These are phyloP conservation scores for Dreissena polymorpha DNA, from an alignment of 1,140 invertebrate genomes.

Conservation along the genomic window DNA sequence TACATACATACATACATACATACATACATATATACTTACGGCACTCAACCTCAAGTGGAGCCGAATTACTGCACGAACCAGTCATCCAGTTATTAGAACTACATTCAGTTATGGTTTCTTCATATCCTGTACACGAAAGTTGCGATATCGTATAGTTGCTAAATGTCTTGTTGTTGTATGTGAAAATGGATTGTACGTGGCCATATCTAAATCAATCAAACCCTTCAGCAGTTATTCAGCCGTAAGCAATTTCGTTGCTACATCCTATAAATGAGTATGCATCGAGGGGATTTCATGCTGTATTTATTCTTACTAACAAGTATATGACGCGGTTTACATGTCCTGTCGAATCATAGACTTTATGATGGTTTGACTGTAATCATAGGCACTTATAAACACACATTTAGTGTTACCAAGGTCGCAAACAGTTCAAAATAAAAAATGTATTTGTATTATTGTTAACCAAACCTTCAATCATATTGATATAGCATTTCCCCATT, in stretches of 20 bases:
- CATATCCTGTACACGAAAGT: background rate
- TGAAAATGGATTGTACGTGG: background rate
- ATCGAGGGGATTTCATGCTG: no score
- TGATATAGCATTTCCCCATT: no score
- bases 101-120: background rate
- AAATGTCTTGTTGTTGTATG: background rate
- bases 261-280: no score
- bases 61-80: background rate
- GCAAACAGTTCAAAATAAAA: no score
- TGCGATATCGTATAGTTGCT: background rate
- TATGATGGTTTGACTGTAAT: no score
- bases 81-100: background rate
- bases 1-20: no score
- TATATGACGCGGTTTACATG: no score
- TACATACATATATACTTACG: background rate
- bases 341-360: no score
- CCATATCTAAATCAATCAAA: constrained; percentile 7
- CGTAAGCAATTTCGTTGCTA: no score
- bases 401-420: no score
- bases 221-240: background rate
- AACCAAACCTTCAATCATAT: background rate
- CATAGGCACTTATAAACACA: no score
- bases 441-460: background rate
- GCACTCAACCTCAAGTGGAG: background rate
- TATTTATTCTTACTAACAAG: no score